Base-by-base conservation (phyloP, 2,113 vertebrate species). In the Cebidichthys violaceus region DNA sequence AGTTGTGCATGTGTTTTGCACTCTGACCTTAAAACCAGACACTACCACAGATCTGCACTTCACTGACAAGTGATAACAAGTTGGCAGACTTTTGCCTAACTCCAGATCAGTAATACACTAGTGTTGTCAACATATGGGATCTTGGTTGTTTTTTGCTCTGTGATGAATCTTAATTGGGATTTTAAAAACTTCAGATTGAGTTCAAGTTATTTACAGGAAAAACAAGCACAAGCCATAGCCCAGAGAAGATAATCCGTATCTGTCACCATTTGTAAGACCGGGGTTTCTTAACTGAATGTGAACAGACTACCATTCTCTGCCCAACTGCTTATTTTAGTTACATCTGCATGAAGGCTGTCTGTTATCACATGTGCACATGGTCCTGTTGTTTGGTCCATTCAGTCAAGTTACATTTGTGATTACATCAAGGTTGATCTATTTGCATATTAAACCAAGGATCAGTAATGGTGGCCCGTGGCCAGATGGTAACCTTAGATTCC, bases 401-500 rank as follows among this genome's bases (percentile, higher is more conserved):
- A 88, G 60, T 87, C 45, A 79, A 76, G 87, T 88, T 86, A 85
- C 81, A 82, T 90, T 86, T 91, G 86, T 83, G 88, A 91, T 91
- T 87, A 87, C 79, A 88, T 92, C 78, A 89, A 81, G 76, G 80
- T 81, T 90, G 71, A 81, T 45, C 64, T 55, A 94, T 93, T 93
- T 93, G 89, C 93, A 94, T 94, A 90, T 94, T 90, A 91, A 93
- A 93, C 93, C 88, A 84, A 84, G 90, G 85, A 90, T 92, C 90
- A 84, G 91, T 88, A 86, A 92, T 88, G 81, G 88, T 93, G 90
- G 81, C 90, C 90, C 91, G 83, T 83, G 89, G 88, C 90, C 93
- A 94, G 93, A 93, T 94, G 93, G 93, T 93, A 90, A 94, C 92
- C 93, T 92, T 81, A 91, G 84, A 93, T 91, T 91, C 92, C 92